These are phyloP conservation scores for Pterophyllum scalare DNA, from an alignment of 2,113 vertebrate species.

Conservation along the genomic window DNA sequence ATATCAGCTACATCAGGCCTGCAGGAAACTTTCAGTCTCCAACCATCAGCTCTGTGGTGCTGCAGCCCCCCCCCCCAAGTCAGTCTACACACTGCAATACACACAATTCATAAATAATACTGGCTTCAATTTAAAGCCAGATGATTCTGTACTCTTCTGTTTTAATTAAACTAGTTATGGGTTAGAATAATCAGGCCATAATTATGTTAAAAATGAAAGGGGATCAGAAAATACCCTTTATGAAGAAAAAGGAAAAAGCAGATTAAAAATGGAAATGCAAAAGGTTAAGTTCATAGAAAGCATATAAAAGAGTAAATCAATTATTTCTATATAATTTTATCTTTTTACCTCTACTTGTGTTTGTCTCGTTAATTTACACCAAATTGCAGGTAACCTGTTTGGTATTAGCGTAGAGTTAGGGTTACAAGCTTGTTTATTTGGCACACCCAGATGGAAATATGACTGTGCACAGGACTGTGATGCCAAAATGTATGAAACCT, in stretches of 20 bases:
- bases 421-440: no score
- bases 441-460: no score
- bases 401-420: not conserved
- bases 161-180: not conserved
- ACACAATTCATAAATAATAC: not conserved
- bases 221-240: no score
- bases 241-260: not conserved
- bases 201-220: no score
- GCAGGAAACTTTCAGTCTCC: not conserved
- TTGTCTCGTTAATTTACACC: not conserved
- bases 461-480: no score
- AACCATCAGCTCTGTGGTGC: slow-evolving; percentile 9
- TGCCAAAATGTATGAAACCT: no score
- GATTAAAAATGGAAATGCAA: not conserved
- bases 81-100: not conserved
- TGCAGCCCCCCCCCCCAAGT: not conserved
- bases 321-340: no score
- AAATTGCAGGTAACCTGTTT: not conserved
- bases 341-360: not conserved
- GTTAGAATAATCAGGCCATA: not conserved
- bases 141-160: not conserved
- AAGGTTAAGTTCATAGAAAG: not conserved
- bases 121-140: not conserved
- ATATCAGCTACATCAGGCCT: slow-evolving; percentile 19
- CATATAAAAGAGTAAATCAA: rapidly evolving